phyloP scores from a whole-genome alignment of 2,888 invertebrate genomes.

The Stegophylla sp. region DNA sequence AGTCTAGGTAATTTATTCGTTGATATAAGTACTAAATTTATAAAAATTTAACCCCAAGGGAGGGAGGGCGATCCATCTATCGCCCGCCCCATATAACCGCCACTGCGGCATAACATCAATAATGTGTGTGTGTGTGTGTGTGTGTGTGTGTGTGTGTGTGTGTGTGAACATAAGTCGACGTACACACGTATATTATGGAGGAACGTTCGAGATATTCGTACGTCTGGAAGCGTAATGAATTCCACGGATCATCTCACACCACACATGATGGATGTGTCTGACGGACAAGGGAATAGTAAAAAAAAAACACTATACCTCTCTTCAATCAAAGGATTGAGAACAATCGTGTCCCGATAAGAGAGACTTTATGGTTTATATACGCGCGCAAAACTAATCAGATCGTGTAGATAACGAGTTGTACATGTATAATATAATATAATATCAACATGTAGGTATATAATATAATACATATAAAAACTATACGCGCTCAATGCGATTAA shows the following conservation, averaged over 20 bases:
- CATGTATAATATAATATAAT: not conserved
- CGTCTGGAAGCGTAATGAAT: slow-evolving; percentile 16
- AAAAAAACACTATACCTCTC: not conserved
- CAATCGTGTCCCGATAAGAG: slow-evolving; percentile 31
- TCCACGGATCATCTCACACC: not conserved
- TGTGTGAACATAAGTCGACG: not conserved
- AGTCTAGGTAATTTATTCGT: too few relatives aligned
- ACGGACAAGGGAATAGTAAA: not conserved
- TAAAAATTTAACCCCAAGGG: too few relatives aligned
- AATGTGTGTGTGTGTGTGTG: not conserved
- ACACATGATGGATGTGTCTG: not conserved
- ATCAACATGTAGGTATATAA: not conserved
- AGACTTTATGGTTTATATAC: slow-evolving; percentile 10
- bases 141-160: not conserved
- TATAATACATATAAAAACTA: not conserved
- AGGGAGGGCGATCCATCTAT: too few relatives aligned
- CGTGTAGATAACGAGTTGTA: slow-evolving; percentile 11
- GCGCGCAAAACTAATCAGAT: slow-evolving; percentile 40
- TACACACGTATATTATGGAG: not conserved
- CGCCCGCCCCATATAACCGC: too few relatives aligned
- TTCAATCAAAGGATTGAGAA: slow-evolving; percentile 11
- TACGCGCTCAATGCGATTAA: slow-evolving; percentile 28
- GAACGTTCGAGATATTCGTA: not conserved
- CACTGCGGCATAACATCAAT: too few relatives aligned
- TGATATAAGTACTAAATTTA: too few relatives aligned